Evolutionary conservation across 2,888 invertebrate species (phyloP).

Genomic region (Cremastobaeus sp.): DNA sequence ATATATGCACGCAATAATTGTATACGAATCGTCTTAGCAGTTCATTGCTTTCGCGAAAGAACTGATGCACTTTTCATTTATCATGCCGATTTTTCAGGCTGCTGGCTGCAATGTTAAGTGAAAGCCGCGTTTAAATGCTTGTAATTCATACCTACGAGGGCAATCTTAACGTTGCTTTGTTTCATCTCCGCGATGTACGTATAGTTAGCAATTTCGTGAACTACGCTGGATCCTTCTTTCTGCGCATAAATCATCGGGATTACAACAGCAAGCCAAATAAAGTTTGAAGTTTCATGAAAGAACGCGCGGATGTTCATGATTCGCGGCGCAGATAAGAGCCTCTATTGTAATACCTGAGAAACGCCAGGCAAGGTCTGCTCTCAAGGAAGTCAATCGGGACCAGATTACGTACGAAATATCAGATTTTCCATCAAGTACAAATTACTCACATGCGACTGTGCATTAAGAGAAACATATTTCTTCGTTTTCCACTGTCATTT

Average conservation of each 20-base stretch:
- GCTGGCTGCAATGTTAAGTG: constrained; percentile 29
- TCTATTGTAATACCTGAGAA: constrained; percentile 62
- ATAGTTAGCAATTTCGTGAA: constrained; percentile 16
- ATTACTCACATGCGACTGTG: constrained; percentile 48
- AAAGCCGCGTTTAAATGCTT: constrained; percentile 30
- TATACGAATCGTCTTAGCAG: constrained; percentile 2
- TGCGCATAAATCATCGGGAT: constrained; percentile 45
- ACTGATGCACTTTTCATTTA: constrained; percentile 32
- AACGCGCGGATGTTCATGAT: constrained; percentile 60
- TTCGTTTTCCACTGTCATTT: not conserved
- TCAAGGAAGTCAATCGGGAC: constrained; percentile 62
- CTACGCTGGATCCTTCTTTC: constrained; percentile 31
- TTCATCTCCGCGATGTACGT: not conserved
- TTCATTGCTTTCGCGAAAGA: constrained; percentile 5
- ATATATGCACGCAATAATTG: not conserved
- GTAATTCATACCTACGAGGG: constrained; percentile 14
- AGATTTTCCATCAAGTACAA: constrained; percentile 41
- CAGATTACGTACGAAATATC: constrained; percentile 57
- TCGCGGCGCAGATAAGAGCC: constrained; percentile 43
- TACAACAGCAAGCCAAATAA: constrained; percentile 51
- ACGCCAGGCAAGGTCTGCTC: constrained; percentile 60
- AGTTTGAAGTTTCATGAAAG: constrained; percentile 57
- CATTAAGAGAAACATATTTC: constrained; percentile 4
- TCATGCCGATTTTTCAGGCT: constrained; percentile 7
- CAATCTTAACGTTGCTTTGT: constrained; percentile 30